Base-by-base conservation (phyloP, 1,140 invertebrate species). In the Parasteatoda tepidariorum region DNA sequence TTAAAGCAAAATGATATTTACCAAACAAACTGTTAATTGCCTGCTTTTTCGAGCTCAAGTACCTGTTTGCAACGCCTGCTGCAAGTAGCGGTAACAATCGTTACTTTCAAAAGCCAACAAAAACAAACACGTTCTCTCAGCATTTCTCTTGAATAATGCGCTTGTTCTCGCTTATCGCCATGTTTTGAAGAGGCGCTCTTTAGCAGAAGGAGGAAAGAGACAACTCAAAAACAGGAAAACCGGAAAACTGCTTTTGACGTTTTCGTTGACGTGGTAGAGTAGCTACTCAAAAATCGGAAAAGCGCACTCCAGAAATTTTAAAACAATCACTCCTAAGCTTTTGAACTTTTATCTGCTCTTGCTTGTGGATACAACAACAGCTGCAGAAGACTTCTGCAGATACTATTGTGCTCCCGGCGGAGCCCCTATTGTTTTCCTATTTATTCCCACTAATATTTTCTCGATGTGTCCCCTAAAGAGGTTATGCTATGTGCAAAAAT, bases 221-320 rank as follows among this genome's bases (percentile, higher is more conserved):
- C 22, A 61, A 22, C 22, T 26, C 22, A 61, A 61, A 61, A 61
- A 61, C n/a, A 61, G 28, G 33, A 61, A 73, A 75, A 75, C 71
- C 71, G 71, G 71, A 62, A 75, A 41, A 75, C 55, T 75, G 71
- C 57, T 61, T 61, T 62, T 75, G 71, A 75, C 71, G 57, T 22
- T 62, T 31, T 34, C 22, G 22, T 48, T 18, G 38, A 48, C 38
- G 9, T 48, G 38, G 38, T 48, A 48, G 59, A 75, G 55, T 62
- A n/a, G 54, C 57, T 28, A 66, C 62, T 66, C 62, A 34, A 66
- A 66, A 34, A 54, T 59, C 18, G 55, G 28, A 75, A 62, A 75
- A 75, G 71, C 71, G 33, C 71, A 75, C 71, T 75, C 31, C 54
- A 61, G n/a, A 75, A 75, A 59, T 75, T 75, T 75, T 59, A 75